Conservation (phyloP, 1,140 invertebrate species). For the Bombus superbus region DNA sequence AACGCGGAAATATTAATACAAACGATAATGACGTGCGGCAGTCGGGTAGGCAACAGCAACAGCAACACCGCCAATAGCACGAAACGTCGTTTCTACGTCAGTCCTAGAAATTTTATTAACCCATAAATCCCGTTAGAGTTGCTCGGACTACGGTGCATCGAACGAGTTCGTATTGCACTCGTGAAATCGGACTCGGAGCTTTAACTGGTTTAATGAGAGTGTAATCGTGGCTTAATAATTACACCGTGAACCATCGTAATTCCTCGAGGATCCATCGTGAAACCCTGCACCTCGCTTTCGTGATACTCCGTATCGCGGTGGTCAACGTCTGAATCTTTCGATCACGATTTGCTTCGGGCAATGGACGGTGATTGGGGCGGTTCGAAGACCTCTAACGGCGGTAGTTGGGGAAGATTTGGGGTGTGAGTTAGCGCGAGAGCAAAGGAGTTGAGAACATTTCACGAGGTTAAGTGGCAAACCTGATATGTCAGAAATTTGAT, state of each 20-base stretch:
- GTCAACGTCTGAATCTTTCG: background rate
- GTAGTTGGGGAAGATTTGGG: background rate
- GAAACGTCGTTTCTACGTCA: constrained; percentile 15
- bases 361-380: background rate
- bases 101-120: constrained; percentile 60
- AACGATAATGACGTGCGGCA: constrained; percentile 8
- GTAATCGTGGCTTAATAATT: constrained; percentile 44
- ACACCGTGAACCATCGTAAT: constrained; percentile 33
- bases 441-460: background rate
- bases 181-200: constrained; percentile 41
- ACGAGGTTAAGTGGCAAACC: background rate
- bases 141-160: constrained; percentile 24
- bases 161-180: constrained; percentile 39
- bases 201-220: constrained; percentile 52
- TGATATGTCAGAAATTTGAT: no score
- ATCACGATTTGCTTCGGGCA: background rate
- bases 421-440: background rate
- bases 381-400: no score
- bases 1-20: constrained; percentile 42
- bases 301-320: background rate
- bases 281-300: background rate
- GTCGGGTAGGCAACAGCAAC: background rate
- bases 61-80: background rate
- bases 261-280: background rate
- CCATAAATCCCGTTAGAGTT: constrained; percentile 55